These are phyloP conservation scores for Lasioglossum leucozonium DNA, from an alignment of 2,888 invertebrate species.

Conservation along the genomic window DNA sequence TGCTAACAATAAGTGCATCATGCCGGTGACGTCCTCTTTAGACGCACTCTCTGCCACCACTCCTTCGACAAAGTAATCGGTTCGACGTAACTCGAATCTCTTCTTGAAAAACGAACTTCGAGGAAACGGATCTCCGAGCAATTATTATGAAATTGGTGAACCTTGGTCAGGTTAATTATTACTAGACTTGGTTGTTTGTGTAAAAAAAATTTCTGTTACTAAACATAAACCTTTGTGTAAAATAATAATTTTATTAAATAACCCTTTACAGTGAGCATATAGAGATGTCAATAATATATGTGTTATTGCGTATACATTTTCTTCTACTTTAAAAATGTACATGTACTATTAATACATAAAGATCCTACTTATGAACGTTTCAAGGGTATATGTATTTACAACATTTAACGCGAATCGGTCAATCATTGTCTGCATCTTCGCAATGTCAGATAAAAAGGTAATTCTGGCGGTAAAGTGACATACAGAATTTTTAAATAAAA, in stretches of 20 bases:
- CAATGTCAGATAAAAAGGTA: background rate
- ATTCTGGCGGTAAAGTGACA: background rate
- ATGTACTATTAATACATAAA: no score
- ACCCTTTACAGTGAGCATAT: no score
- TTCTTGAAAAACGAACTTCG: background rate
- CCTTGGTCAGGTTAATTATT: no score
- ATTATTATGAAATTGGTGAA: background rate
- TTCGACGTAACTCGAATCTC: background rate
- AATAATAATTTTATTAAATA: no score
- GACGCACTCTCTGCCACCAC: background rate
- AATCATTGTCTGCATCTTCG: no score
- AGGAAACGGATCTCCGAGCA: background rate
- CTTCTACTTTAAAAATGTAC: no score
- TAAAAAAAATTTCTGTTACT: no score
- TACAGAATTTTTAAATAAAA: background rate
- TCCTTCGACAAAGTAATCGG: background rate
- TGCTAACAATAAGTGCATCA: constrained; percentile 52
- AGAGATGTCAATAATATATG: background rate
- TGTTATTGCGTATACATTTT: no score
- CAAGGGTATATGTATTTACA: background rate
- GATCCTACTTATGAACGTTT: background rate
- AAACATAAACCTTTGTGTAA: no score
- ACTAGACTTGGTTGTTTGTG: no score
- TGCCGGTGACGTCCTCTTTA: constrained; percentile 6
- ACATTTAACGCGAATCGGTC: background rate